These are phyloP conservation scores for Microcebus griseorufus DNA, from an alignment of 2,113 vertebrate genomes.

Conservation along the genomic window DNA sequence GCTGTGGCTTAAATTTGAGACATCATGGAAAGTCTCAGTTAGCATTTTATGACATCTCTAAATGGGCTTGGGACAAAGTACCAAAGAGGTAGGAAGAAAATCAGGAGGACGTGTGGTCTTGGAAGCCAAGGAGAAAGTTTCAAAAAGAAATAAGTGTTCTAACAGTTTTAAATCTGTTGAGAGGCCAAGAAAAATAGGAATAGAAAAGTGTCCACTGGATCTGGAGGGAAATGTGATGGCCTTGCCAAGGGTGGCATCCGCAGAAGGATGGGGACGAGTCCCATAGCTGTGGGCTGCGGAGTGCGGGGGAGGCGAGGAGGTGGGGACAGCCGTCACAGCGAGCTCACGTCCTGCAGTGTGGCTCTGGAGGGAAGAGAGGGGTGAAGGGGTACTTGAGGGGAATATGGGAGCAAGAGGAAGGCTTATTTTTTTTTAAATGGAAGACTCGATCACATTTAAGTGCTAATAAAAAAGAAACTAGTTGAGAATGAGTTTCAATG, in stretches of 20 bases:
- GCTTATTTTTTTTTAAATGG: neutral
- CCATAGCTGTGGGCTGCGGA: neutral
- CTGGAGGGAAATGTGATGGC: neutral
- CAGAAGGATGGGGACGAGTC: neutral
- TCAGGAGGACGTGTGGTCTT: neutral
- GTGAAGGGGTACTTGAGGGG: too few species aligned
- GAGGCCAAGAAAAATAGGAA: slow-evolving; percentile 8
- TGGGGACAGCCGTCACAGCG: neutral
- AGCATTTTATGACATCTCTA: neutral
- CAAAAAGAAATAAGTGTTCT: neutral
- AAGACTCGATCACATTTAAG: neutral
- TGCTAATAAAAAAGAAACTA: neutral
- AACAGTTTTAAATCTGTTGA: neutral
- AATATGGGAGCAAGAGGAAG: neutral
- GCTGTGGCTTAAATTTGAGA: slow-evolving; percentile 8
- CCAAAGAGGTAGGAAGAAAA: neutral
- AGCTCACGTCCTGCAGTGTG: neutral
- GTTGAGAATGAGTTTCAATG: neutral
- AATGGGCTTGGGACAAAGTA: neutral
- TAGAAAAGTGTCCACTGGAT: neutral
- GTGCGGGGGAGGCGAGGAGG: neutral
- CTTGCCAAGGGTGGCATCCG: neutral
- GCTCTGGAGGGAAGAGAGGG: neutral
- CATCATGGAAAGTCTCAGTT: neutral
- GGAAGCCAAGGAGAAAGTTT: neutral